Conservation (phyloP, 2,888 invertebrate species). For the Tenthredo livida region DNA sequence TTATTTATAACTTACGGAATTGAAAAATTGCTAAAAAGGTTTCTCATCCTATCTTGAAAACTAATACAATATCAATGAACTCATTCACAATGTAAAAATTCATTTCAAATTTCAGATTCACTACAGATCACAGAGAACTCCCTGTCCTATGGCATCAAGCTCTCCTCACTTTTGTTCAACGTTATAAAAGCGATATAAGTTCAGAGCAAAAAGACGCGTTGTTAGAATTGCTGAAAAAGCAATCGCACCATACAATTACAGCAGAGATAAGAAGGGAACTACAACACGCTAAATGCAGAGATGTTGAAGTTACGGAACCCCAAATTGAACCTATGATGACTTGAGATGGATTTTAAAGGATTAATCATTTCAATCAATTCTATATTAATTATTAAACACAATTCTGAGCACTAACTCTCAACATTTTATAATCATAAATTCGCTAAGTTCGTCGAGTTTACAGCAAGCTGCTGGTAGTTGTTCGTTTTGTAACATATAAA, state of each 20-base stretch:
- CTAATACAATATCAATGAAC: neutral
- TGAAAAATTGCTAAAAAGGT: too few species aligned
- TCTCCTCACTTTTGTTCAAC: slow-evolving; percentile 94
- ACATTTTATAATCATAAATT: slow-evolving; percentile 6
- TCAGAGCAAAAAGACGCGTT: slow-evolving; percentile 95
- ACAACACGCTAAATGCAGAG: slow-evolving; percentile 90
- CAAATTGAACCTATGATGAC: slow-evolving; percentile 65
- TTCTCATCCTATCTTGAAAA: neutral
- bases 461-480: neutral
- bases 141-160: slow-evolving; percentile 99
- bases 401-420: neutral
- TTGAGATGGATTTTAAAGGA: neutral
- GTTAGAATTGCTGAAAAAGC: slow-evolving; percentile 87
- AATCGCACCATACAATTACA: slow-evolving; percentile 87
- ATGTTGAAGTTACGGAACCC: slow-evolving; percentile 81
- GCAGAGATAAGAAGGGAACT: slow-evolving; percentile 93
- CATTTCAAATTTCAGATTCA: slow-evolving; percentile 83
- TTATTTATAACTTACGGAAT: neutral
- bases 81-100: neutral
- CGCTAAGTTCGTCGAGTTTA: neutral
- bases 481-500: neutral
- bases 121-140: slow-evolving; percentile 89
- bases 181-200: slow-evolving; percentile 97
- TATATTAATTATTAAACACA: slow-evolving; percentile 7
- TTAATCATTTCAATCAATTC: neutral